Base-by-base conservation (phyloP, 2,888 invertebrate species). In the Sepiola atlantica region DNA sequence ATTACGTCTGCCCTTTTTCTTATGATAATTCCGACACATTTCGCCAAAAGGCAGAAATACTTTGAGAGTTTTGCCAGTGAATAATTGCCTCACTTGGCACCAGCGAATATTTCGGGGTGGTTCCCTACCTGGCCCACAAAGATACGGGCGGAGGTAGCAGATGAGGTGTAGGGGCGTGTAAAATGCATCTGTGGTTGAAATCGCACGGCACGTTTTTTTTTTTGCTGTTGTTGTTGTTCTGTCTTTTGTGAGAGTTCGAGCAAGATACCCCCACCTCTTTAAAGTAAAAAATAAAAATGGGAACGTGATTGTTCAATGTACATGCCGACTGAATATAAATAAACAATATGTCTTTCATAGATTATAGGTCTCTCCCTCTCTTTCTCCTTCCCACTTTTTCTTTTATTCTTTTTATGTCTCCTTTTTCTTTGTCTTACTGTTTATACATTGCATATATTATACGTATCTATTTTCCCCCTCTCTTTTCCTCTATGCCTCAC, bases 31-130 rank as follows among this genome's bases (percentile, higher is more conserved):
- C 77, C 77, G 16, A 32, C 77, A 77, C 77, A 77, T 77, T 77
- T 77, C 77, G 77, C 77, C 77, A 77, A 77, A 77, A 77, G 77
- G 77, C 77, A 77, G 77, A 77, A 77, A 77, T 77, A 77, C 77
- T 77, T 77, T 77, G 77, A 18, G 77, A 77, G 77, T 77, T 77
- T 77, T n/a, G 77, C 77, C 77, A 77, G 77, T 77, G 77, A 77
- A 77, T 77, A 77, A 77, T 77, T 77, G 32, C 77, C 77, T 77
- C 77, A 32, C n/a, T 77, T 77, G 77, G 77, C 77, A 77, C 77
- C 1, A n/a, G 77, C 32, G 32, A 77, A 77, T 77, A 77, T 77
- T 77, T 77, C 45, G 45, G 77, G 77, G 77, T 77, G 77, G 32
- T 1, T 77, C 77, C n/a, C 77, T 77, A 77, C 77, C 77, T 77